These are phyloP conservation scores for Embiotoca jacksoni DNA, from an alignment of 2,113 vertebrate genomes.

Conservation along the genomic window DNA sequence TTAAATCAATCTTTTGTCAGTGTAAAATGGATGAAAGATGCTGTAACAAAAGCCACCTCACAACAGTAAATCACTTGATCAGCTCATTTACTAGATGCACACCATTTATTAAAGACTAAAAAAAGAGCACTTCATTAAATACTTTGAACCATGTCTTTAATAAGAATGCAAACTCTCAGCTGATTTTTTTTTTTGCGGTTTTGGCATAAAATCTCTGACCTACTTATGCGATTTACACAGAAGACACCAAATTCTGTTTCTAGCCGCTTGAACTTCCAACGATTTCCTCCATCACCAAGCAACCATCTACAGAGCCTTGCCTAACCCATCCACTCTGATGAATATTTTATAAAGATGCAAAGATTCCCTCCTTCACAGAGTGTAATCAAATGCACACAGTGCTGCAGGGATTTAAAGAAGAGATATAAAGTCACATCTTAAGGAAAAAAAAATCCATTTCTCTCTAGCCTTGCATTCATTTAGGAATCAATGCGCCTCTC, in stretches of 20 bases:
- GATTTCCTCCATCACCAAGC: conserved; percentile 68
- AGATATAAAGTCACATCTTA: conserved; percentile 82
- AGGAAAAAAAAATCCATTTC: conserved; percentile 80
- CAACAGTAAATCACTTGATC: conserved; percentile 76
- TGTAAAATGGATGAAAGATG: conserved; percentile 69
- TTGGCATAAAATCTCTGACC: conserved; percentile 59
- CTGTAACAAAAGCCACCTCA: conserved; percentile 68
- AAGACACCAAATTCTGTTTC: conserved; percentile 61
- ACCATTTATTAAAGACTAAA: conserved; percentile 66
- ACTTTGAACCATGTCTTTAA: conserved; percentile 32
- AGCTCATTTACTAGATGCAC: conserved; percentile 69
- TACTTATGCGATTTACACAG: conserved; percentile 63
- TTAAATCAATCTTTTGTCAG: conserved; percentile 78
- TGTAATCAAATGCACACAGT: conserved; percentile 85
- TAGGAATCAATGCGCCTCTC: conserved; percentile 84
- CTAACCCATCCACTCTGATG: conserved; percentile 77
- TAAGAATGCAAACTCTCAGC: conserved; percentile 10
- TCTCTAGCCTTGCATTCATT: conserved; percentile 84
- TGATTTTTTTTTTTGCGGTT: conserved; percentile 30
- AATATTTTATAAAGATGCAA: conserved; percentile 89
- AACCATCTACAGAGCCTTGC: conserved; percentile 73
- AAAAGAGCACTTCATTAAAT: conserved; percentile 49
- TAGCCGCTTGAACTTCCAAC: conserved; percentile 70
- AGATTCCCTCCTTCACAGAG: conserved; percentile 79
- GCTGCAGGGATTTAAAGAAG: conserved; percentile 82